Evolutionary conservation across 1,140 invertebrate species (phyloP).

Genomic region (Conus ventricosus): DNA sequence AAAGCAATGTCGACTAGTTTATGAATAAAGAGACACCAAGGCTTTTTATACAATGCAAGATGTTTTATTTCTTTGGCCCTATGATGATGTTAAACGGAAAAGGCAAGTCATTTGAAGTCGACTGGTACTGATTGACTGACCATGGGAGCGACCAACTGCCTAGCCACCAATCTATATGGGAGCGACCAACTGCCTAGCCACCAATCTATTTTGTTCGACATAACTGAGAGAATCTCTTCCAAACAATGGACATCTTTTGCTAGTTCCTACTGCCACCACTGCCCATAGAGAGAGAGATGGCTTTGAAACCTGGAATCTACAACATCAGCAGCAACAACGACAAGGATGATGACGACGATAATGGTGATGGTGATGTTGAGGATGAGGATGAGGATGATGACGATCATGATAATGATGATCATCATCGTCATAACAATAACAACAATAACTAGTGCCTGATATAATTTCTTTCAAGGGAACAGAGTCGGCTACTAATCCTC

Average conservation of each 20-base stretch:
- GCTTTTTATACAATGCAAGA: no score
- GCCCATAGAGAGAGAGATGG: no score
- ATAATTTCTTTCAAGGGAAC: not conserved
- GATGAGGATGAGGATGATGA: not conserved
- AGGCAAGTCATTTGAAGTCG: constrained; percentile 26
- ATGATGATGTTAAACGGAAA: no score
- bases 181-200: constrained; percentile 28
- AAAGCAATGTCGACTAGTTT: no score
- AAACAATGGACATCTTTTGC: no score
- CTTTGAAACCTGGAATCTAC: constrained; percentile 42
- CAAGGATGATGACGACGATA: constrained; percentile 39
- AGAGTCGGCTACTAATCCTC: not conserved
- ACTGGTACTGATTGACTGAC: constrained; percentile 54
- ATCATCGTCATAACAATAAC: not conserved
- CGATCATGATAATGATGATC: constrained; percentile 1
- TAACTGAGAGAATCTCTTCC: no score
- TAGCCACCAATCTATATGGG: not conserved
- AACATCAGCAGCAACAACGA: constrained; percentile 48
- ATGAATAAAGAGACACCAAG: no score
- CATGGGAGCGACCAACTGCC: constrained; percentile 38
- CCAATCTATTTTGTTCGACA: no score
- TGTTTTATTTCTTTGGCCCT: no score
- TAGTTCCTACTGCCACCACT: no score
- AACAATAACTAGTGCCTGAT: not conserved
- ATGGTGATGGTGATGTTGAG: no score